Base-by-base conservation (phyloP, 2,797 vertebrate species). In the Girardinus metallicus region DNA sequence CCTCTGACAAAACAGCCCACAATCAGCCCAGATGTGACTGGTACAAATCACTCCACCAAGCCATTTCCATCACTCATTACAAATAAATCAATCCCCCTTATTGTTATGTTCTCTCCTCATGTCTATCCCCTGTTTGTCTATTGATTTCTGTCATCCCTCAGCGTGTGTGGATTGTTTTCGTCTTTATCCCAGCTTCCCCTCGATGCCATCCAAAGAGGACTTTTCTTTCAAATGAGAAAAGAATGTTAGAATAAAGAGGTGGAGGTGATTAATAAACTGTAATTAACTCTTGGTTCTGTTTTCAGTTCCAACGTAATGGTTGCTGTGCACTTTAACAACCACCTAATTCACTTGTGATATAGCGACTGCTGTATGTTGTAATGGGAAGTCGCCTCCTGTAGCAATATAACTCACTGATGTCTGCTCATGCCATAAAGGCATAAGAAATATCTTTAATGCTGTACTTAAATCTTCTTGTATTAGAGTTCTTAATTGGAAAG, bases 61-160 rank as follows among this genome's bases (percentile, higher is more conserved):
- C 85, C 82, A 76, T 89, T 88, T 87, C 86, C 88, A 84, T 86
- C 83, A 74, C 88, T 93, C 87, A 89, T 89, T 86, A 91, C 73
- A 73, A 85, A 87, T 83, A 86, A 86, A 91, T 94, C 92, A 88
- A 84, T 88, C 86, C 72, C 64, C 74, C 83, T 89, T 81, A 86
- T 89, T 86, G 87, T 87, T 82, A 80, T 79, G 74, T 86, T 88
- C 83, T 85, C 78, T 80, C 72, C 75, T 81, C 77, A 0, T 86
- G 83, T 89, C 85, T 78, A 31, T 83, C 78, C 78, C 80, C 81
- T 49, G 55, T 87, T 81, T 77, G 68, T 76, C 49, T 83, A 89
- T 92, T 5, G 82, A 91, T 94, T 93, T 83, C 73, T 80, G 82
- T 80, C 88, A 88, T 82, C 74, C 76, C 70, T 76, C 68, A 15